Evolutionary conservation across 1,140 invertebrate genomes (phyloP).

Genomic region (Conopomorpha cramerella): DNA sequence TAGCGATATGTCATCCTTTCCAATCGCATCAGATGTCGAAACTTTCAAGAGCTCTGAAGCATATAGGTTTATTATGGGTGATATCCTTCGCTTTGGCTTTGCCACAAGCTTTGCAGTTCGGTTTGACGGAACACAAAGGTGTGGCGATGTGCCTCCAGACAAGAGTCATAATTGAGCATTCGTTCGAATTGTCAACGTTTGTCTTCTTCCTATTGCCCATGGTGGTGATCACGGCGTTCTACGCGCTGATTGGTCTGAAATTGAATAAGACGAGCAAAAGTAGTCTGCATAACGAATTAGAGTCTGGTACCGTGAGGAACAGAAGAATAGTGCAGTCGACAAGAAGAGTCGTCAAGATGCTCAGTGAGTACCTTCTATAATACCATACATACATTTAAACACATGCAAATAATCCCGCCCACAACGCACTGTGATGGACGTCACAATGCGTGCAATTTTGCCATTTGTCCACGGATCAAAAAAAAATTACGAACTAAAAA

Average conservation of each 20-base stretch:
- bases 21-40: conserved; percentile 84
- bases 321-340: conserved; percentile 56
- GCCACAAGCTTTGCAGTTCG: conserved; percentile 79
- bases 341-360: conserved; percentile 62
- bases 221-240: conserved; percentile 82
- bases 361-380: no score
- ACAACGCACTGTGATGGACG: no score
- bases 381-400: no score
- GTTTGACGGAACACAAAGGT: conserved; percentile 55
- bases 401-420: no score
- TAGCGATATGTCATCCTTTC: conserved; percentile 79
- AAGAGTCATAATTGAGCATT: conserved; percentile 68
- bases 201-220: conserved; percentile 86
- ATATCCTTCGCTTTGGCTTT: conserved; percentile 74
- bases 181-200: conserved; percentile 83
- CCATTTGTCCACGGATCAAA: no score
- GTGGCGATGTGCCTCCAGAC: conserved; percentile 64
- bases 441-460: no score
- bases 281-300: conserved; percentile 29
- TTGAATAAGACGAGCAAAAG: conserved; percentile 67
- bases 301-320: conserved; percentile 12
- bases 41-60: conserved; percentile 73
- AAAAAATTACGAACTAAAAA: no score
- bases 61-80: conserved; percentile 76
- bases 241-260: conserved; percentile 81